phyloP scores from a whole-genome alignment of 2,888 invertebrate species.

The Brachynemurus nebulosus region DNA sequence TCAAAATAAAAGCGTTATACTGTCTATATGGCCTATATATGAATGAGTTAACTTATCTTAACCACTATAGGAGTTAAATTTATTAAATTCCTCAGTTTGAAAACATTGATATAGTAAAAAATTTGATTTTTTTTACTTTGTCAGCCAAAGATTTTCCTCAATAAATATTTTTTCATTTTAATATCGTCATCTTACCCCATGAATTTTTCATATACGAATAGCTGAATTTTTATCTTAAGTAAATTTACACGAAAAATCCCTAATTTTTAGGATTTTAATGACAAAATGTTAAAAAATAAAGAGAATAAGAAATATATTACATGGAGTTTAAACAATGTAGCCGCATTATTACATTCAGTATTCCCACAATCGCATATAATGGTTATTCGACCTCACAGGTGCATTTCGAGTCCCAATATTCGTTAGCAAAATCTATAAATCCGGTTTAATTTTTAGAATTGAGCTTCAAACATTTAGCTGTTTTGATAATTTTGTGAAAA shows the following conservation, averaged over 20 bases:
- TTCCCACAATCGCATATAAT: slow-evolving; percentile 61
- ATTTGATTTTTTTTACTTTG: too few species aligned
- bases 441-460: slow-evolving; percentile 41
- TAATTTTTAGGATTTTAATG: slow-evolving; percentile 57
- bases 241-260: neutral
- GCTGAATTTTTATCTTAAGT: too few species aligned
- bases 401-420: slow-evolving; percentile 18
- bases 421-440: neutral
- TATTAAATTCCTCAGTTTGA: too few species aligned
- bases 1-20: too few species aligned
- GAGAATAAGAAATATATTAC: slow-evolving; percentile 60
- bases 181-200: too few species aligned
- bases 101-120: too few species aligned
- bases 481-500: slow-evolving; percentile 72
- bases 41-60: too few species aligned
- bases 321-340: slow-evolving; percentile 73
- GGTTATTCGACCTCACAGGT: slow-evolving; percentile 62
- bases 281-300: slow-evolving; percentile 63
- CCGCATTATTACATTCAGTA: slow-evolving; percentile 46
- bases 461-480: slow-evolving; percentile 74
- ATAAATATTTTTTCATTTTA: too few species aligned
- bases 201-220: too few species aligned
- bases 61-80: too few species aligned
- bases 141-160: too few species aligned
- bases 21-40: too few species aligned